These are phyloP conservation scores for Anoplophora glabripennis DNA, from an alignment of 1,140 invertebrate genomes.

Conservation along the genomic window DNA sequence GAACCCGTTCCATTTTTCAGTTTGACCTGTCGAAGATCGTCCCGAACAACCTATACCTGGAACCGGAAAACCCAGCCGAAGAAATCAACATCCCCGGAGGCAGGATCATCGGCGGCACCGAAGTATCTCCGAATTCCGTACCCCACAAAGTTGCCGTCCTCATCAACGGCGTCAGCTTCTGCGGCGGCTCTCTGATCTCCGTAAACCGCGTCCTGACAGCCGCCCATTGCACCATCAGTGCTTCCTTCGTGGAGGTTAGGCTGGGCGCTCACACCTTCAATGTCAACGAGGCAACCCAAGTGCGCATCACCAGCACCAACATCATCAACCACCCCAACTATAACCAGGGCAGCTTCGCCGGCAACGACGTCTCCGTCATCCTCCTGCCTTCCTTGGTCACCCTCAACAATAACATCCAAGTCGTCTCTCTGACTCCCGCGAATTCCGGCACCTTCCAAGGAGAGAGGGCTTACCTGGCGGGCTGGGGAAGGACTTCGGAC, in stretches of 20 bases:
- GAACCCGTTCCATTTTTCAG: no score
- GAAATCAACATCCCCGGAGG: neutral
- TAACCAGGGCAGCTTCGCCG: constrained; percentile 45
- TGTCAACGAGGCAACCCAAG: constrained; percentile 39
- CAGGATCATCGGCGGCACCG: constrained; percentile 48
- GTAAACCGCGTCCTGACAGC: constrained; percentile 57
- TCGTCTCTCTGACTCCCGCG: constrained; percentile 32
- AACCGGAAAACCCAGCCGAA: no score
- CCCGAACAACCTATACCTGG: no score
- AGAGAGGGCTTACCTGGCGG: no score
- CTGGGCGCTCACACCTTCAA: constrained; percentile 28
- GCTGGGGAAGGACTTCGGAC: no score
- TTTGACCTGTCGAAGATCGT: no score
- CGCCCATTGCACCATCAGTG: constrained; percentile 52
- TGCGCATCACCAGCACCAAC: constrained; percentile 37
- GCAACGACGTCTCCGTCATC: constrained; percentile 54
- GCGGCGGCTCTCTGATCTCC: constrained; percentile 57
- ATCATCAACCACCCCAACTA: constrained; percentile 50
- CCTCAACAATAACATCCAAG: constrained; percentile 18
- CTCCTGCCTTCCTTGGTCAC: constrained; percentile 44
- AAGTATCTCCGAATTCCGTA: constrained; percentile 44
- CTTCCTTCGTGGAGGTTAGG: constrained; percentile 21
- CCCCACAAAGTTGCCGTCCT: constrained; percentile 46
- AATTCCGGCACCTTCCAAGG: no score
- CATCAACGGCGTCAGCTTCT: constrained; percentile 33